A percentile compares a stretch with the other conserved stretches of the same genome.
Evolutionary conservation across 2,113 vertebrate genomes (phyloP).

Genomic region (Glaucomys volans): DNA sequence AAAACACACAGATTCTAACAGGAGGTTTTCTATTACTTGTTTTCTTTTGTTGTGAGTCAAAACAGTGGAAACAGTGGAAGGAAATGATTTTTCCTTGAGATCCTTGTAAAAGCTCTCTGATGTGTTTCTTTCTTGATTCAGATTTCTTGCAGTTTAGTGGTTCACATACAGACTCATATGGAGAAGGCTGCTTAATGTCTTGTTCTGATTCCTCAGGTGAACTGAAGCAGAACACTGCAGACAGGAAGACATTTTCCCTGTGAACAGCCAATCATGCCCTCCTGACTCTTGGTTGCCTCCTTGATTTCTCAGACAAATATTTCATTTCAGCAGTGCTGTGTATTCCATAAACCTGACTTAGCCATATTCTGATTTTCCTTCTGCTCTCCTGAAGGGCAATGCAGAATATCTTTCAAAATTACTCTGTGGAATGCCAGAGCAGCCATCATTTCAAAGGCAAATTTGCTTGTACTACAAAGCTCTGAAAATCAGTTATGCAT

Average conservation of each 20-base stretch:
- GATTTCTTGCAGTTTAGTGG: constrained; percentile 36
- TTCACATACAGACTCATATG: neutral
- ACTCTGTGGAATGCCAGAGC: neutral
- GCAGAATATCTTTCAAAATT: constrained; percentile 26
- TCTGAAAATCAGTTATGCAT: neutral
- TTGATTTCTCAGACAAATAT: constrained; percentile 54
- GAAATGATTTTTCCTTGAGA: neutral
- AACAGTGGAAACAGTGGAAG: neutral
- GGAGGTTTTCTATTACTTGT: neutral
- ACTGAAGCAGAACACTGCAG: constrained; percentile 52
- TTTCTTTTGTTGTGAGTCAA: neutral
- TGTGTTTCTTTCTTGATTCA: constrained; percentile 53
- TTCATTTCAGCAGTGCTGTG: constrained; percentile 57
- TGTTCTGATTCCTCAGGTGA: constrained; percentile 65
- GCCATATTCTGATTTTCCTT: neutral
- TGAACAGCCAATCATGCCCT: constrained; percentile 51
- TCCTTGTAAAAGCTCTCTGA: constrained; percentile 35
- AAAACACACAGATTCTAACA: neutral
- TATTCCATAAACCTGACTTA: constrained; percentile 18
- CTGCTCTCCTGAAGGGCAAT: neutral
- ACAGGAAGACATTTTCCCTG: constrained; percentile 62
- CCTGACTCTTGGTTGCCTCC: constrained; percentile 13
- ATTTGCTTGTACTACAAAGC: neutral
- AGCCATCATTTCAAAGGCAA: constrained; percentile 20
- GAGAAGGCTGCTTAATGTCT: constrained; percentile 60